Percentiles rank a stretch among this genome's conserved stretches.
phyloP scores from a whole-genome alignment of 1,140 invertebrate species.

The Zaprionus tsacasi region DNA sequence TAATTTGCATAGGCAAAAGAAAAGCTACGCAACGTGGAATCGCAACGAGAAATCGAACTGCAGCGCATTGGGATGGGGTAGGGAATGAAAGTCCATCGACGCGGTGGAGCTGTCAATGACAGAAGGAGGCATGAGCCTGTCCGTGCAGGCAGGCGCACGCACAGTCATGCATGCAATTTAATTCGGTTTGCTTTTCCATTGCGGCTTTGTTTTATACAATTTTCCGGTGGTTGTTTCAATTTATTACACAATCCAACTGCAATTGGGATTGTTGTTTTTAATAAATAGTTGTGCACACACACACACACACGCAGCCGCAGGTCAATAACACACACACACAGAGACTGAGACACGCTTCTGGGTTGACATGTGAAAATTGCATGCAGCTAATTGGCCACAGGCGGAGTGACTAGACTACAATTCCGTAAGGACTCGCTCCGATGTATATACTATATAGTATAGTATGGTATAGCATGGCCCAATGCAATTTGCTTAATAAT shows the following conservation, averaged over 20 bases:
- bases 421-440: slow-evolving; percentile 24
- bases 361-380: slow-evolving; percentile 75
- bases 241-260: slow-evolving; percentile 65
- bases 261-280: slow-evolving; percentile 42
- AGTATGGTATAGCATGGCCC: slow-evolving; percentile 32
- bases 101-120: slow-evolving; percentile 62
- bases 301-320: slow-evolving; percentile 32
- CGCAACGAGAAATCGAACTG: neutral
- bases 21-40: neutral
- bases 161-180: slow-evolving; percentile 58
- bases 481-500: slow-evolving; percentile 41
- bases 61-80: neutral
- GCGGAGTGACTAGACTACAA: slow-evolving; percentile 47
- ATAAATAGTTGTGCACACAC: slow-evolving; percentile 53
- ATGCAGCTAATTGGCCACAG: slow-evolving; percentile 73
- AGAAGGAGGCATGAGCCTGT: slow-evolving; percentile 12
- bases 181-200: slow-evolving; percentile 70
- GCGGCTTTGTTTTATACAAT: slow-evolving; percentile 70
- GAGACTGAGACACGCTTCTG: slow-evolving; percentile 9
- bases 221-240: slow-evolving; percentile 78
- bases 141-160: slow-evolving; percentile 15
- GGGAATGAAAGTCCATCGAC: slow-evolving; percentile 21
- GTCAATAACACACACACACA: slow-evolving; percentile 39
- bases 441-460: too few relatives aligned
- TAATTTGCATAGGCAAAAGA: neutral